These are phyloP conservation scores for Pinna nobilis DNA, from an alignment of 1,140 invertebrate genomes.

Conservation along the genomic window DNA sequence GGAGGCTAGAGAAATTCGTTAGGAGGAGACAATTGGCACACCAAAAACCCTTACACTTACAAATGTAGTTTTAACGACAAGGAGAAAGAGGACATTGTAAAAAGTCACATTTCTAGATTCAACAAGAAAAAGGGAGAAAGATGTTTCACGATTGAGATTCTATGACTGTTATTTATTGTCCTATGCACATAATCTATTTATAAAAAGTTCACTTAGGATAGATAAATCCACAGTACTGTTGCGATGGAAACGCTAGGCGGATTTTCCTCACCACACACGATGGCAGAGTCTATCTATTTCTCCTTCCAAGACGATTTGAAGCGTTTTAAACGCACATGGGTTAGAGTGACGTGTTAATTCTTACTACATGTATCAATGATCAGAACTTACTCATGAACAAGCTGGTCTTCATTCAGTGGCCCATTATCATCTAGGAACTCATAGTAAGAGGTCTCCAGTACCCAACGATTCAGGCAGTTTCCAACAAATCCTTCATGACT, in stretches of 20 bases:
- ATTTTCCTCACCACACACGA: not conserved
- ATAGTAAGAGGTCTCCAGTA: conserved; percentile 3
- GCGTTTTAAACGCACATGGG: too few species aligned
- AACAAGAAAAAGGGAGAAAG: not conserved
- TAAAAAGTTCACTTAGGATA: not conserved
- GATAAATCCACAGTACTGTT: not conserved
- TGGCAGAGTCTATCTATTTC: not conserved
- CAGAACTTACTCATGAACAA: conserved; percentile 20
- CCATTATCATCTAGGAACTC: conserved; percentile 9
- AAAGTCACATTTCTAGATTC: not conserved
- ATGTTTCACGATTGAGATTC: not conserved
- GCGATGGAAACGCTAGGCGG: not conserved
- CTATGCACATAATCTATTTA: not conserved
- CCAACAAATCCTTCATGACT: conserved; percentile 20
- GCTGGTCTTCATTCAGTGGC: conserved; percentile 2
- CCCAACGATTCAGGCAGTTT: conserved; percentile 27
- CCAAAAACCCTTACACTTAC: too few species aligned
- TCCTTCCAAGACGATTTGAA: too few species aligned
- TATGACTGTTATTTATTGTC: not conserved
- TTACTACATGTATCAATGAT: too few species aligned
- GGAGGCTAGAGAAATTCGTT: too few species aligned
- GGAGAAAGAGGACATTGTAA: not conserved
- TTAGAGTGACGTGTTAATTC: too few species aligned
- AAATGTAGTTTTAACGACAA: too few species aligned
- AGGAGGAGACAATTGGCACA: too few species aligned